These are phyloP conservation scores for Tetheella fluctuosa DNA, from an alignment of 2,888 invertebrate species.

Conservation along the genomic window DNA sequence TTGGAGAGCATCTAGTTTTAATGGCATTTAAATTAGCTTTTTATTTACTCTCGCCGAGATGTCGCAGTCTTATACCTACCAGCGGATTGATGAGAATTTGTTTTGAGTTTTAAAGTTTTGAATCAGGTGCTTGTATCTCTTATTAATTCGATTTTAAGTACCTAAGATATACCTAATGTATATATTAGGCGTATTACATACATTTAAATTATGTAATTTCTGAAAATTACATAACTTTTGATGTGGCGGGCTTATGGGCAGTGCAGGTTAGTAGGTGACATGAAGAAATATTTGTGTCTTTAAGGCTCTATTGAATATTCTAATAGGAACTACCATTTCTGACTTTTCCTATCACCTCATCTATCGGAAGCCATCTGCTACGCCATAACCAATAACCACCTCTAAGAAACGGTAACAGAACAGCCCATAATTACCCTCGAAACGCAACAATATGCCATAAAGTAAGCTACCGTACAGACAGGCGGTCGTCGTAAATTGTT, in stretches of 20 bases:
- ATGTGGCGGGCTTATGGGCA: background rate
- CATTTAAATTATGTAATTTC: too few species aligned
- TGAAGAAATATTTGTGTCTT: too few species aligned
- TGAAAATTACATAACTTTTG: background rate
- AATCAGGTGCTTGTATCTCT: background rate
- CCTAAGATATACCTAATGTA: background rate
- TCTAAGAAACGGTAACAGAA: conserved; percentile 5
- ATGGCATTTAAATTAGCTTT: conserved; percentile 83
- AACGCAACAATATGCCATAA: conserved; percentile 5
- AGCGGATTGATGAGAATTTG: conserved; percentile 17
- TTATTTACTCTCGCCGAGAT: conserved; percentile 64
- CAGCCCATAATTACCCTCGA: conserved; percentile 4
- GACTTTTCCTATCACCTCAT: background rate
- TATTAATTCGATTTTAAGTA: background rate
- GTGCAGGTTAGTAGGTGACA: too few species aligned
- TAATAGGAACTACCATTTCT: background rate
- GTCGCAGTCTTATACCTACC: conserved; percentile 13
- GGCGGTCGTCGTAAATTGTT: conserved; percentile 31
- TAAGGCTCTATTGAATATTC: too few species aligned
- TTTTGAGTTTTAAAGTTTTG: conserved; percentile 15
- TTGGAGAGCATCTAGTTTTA: conserved; percentile 74
- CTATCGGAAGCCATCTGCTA: conserved; percentile 3
- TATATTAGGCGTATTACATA: too few species aligned
- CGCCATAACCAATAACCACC: background rate
- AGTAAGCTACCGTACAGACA: conserved; percentile 17